Conservation (phyloP, 1,140 invertebrate species). For the Parasteatoda tepidariorum region DNA sequence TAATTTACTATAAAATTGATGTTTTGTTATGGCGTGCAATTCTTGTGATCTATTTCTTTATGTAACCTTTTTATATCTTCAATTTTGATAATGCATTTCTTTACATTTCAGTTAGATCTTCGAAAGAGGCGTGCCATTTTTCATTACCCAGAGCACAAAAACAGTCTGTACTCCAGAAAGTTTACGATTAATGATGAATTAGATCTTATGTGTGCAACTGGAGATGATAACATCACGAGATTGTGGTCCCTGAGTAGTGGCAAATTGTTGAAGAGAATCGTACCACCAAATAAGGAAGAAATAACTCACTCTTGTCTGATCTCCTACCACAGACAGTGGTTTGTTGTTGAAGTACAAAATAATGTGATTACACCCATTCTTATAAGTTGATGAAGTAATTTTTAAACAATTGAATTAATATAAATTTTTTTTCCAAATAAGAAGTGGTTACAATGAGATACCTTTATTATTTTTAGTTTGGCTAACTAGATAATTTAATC, state of each 20-base stretch:
- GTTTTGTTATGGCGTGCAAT: background rate
- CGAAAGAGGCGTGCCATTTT: background rate
- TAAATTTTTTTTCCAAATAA: too few species aligned
- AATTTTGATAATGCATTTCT: too few species aligned
- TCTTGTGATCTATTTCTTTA: too few species aligned
- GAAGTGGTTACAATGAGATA: too few species aligned
- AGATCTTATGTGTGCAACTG: background rate
- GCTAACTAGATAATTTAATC: too few species aligned
- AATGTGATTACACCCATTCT: background rate
- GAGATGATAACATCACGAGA: background rate
- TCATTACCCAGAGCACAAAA: background rate
- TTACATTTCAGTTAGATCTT: background rate
- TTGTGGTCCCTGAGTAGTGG: background rate
- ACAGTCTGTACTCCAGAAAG: background rate
- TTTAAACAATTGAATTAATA: too few species aligned
- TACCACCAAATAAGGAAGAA: background rate
- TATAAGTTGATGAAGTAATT: background rate
- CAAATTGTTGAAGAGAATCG: background rate
- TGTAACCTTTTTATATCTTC: background rate
- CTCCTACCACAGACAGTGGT: background rate
- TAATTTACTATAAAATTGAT: background rate
- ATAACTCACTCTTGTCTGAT: background rate
- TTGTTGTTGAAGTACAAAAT: background rate
- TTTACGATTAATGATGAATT: background rate
- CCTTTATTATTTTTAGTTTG: too few species aligned